phyloP scores from a whole-genome alignment of 2,888 invertebrate species.

The Drosophila ezoana region DNA sequence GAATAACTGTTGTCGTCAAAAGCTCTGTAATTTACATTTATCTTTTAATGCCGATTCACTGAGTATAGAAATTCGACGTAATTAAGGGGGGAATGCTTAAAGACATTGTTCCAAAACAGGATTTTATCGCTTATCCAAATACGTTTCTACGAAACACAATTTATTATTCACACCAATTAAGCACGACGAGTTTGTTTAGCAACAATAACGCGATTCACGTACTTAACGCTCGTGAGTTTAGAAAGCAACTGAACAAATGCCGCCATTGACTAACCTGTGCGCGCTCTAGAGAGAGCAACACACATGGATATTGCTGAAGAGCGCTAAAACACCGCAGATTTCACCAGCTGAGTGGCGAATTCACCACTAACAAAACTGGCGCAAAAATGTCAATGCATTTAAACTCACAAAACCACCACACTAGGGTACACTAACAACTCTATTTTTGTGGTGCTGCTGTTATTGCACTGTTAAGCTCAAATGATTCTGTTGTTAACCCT shows the following conservation, averaged over 20 bases:
- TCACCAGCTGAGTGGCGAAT: constrained; percentile 14
- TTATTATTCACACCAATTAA: constrained; percentile 37
- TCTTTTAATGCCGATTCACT: constrained; percentile 13
- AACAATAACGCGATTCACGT: constrained; percentile 27
- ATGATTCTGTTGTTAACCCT: not conserved
- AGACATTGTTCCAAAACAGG: constrained; percentile 21
- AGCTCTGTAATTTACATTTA: constrained; percentile 13
- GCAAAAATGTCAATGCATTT: constrained; percentile 5
- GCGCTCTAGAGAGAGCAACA: constrained; percentile 28
- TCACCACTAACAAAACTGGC: constrained; percentile 40
- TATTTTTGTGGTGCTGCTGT: not conserved
- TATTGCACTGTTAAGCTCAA: constrained; percentile 30
- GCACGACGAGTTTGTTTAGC: constrained; percentile 34
- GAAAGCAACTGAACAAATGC: constrained; percentile 60
- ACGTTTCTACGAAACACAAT: constrained; percentile 12
- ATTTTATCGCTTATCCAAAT: constrained; percentile 33
- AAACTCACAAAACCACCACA: constrained; percentile 9
- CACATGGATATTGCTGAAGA: constrained; percentile 24
- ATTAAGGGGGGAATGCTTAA: constrained; percentile 1
- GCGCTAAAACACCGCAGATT: constrained; percentile 11
- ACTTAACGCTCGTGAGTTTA: constrained; percentile 44
- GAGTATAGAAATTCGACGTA: constrained; percentile 6
- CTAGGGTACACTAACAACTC: not conserved
- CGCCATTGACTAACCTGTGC: constrained; percentile 28
- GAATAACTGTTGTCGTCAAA: constrained; percentile 22